Conservation (phyloP, 2,888 invertebrate genomes). For the Caenorhabditis sp. region DNA sequence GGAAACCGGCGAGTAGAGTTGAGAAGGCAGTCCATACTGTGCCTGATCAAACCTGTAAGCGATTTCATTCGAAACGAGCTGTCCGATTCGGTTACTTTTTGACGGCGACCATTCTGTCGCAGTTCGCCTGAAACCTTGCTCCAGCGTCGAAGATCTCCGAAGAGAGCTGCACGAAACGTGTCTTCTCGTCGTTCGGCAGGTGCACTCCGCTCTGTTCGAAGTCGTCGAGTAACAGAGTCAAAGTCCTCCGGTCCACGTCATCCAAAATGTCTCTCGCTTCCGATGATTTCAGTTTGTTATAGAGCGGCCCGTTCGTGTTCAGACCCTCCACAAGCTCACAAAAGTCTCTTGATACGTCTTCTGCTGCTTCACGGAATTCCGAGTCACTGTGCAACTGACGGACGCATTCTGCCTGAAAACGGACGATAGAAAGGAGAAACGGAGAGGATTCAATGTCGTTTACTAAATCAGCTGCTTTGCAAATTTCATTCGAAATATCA, state of each 20-base stretch:
- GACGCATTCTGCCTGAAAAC: slow-evolving; percentile 88
- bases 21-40: slow-evolving; percentile 53
- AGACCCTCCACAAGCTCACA: slow-evolving; percentile 92
- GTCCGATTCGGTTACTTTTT: slow-evolving; percentile 29
- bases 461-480: slow-evolving; percentile 93
- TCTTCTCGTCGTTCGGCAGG: slow-evolving; percentile 84
- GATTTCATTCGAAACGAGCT: neutral
- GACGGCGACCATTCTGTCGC: slow-evolving; percentile 61
- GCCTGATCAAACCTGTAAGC: slow-evolving; percentile 58
- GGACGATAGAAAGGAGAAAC: too few species aligned
- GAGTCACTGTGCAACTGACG: slow-evolving; percentile 90
- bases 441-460: slow-evolving; percentile 17
- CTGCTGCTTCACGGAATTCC: slow-evolving; percentile 87
- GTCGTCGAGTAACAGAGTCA: slow-evolving; percentile 92
- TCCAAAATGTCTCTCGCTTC: slow-evolving; percentile 84
- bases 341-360: slow-evolving; percentile 89
- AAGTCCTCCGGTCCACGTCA: slow-evolving; percentile 87
- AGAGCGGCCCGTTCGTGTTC: slow-evolving; percentile 91
- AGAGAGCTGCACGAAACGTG: slow-evolving; percentile 58
- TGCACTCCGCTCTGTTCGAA: slow-evolving; percentile 99
- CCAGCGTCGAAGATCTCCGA: slow-evolving; percentile 74
- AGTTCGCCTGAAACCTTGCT: slow-evolving; percentile 68
- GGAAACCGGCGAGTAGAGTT: slow-evolving; percentile 60
- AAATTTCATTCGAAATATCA: slow-evolving; percentile 93
- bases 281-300: slow-evolving; percentile 86